These are phyloP conservation scores for Pristionchus exspectatus DNA, from an alignment of 2,888 invertebrate genomes.

Conservation along the genomic window DNA sequence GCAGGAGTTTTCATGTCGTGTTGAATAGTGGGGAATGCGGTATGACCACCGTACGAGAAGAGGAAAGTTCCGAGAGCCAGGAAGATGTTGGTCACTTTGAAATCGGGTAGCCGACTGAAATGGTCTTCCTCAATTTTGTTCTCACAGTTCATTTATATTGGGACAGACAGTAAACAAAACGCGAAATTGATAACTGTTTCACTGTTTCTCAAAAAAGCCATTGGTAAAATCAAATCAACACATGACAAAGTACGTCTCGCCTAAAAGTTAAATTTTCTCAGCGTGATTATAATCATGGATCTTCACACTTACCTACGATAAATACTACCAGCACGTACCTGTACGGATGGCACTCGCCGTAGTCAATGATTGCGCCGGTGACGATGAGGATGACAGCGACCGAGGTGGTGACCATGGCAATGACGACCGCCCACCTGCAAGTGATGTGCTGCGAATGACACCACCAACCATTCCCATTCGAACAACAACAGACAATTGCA, in stretches of 20 bases:
- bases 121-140: too few relatives aligned
- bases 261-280: too few relatives aligned
- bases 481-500: not conserved
- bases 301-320: too few relatives aligned
- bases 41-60: constrained; percentile 76
- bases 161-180: too few relatives aligned
- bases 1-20: constrained; percentile 76
- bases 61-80: constrained; percentile 76
- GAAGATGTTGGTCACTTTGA: constrained; percentile 61
- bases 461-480: too few relatives aligned
- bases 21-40: constrained; percentile 76
- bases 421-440: constrained; percentile 75
- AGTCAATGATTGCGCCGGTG: constrained; percentile 73
- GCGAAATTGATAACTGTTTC: too few relatives aligned
- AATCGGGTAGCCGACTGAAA: constrained; percentile 24
- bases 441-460: not conserved
- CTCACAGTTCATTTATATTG: too few relatives aligned
- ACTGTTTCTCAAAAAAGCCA: too few relatives aligned
- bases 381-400: constrained; percentile 74
- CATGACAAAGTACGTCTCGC: too few relatives aligned
- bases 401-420: constrained; percentile 77
- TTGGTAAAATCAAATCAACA: too few relatives aligned
- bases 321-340: constrained; percentile 37
- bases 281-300: not conserved
- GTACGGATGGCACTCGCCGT: constrained; percentile 61